Evolutionary conservation across 1,140 invertebrate genomes (phyloP).

Genomic region (Drosophila insularis): DNA sequence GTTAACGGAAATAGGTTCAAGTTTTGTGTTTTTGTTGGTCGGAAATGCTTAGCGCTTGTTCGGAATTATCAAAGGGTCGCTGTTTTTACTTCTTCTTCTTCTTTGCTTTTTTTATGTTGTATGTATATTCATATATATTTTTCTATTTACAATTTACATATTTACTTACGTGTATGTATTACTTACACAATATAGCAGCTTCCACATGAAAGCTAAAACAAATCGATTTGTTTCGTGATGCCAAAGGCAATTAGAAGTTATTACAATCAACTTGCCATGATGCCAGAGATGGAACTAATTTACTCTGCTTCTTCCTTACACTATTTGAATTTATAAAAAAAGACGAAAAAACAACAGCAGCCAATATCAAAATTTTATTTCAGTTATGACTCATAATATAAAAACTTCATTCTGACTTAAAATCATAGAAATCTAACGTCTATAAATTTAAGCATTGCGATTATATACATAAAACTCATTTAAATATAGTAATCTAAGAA

Average conservation of each 20-base stretch:
- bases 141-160: constrained; percentile 1
- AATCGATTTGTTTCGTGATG: constrained; percentile 26
- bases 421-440: too few relatives aligned
- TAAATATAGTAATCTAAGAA: too few relatives aligned
- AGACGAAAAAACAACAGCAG: too few relatives aligned
- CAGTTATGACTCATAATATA: too few relatives aligned
- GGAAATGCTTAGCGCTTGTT: constrained; percentile 65
- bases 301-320: not conserved
- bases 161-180: constrained; percentile 1
- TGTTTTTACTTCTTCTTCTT: constrained; percentile 36
- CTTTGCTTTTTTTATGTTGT: not conserved
- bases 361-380: too few relatives aligned
- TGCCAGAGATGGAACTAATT: not conserved
- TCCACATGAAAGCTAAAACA: constrained; percentile 15
- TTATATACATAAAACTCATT: too few relatives aligned
- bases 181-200: too few relatives aligned
- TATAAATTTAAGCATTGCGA: too few relatives aligned
- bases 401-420: too few relatives aligned
- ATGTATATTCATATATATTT: not conserved
- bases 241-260: constrained; percentile 5
- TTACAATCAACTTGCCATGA: not conserved
- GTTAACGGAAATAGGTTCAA: constrained; percentile 58
- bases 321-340: not conserved
- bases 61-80: constrained; percentile 66
- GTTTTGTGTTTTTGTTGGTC: constrained; percentile 63